These are phyloP conservation scores for Protaetia brevitarsis DNA, from an alignment of 1,140 invertebrate species.

Conservation along the genomic window DNA sequence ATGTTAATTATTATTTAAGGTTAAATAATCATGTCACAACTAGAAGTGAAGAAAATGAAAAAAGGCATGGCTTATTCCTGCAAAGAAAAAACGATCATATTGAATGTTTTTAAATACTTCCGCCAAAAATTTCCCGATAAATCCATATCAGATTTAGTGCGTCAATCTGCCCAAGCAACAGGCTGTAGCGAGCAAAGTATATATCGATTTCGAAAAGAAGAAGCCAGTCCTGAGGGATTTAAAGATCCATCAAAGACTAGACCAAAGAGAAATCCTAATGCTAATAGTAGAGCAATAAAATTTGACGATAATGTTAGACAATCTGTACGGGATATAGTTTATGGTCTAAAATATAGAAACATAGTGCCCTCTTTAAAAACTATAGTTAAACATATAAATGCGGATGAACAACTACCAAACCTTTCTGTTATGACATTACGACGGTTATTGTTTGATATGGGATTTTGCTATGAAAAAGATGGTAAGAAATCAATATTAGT, in stretches of 20 bases:
- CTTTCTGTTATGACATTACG: slow-evolving; percentile 42
- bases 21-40: no score
- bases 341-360: slow-evolving; percentile 39
- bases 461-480: slow-evolving; percentile 41
- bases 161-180: slow-evolving; percentile 38
- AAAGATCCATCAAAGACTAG: slow-evolving; percentile 41
- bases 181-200: slow-evolving; percentile 43
- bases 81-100: slow-evolving; percentile 44
- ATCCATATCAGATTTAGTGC: slow-evolving; percentile 39
- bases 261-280: slow-evolving; percentile 38
- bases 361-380: slow-evolving; percentile 37
- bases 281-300: slow-evolving; percentile 40
- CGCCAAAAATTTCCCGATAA: slow-evolving; percentile 34
- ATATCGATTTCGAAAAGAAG: slow-evolving; percentile 42
- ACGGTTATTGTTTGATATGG: slow-evolving; percentile 41
- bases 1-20: no score
- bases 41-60: slow-evolving; percentile 41
- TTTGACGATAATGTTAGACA: slow-evolving; percentile 37
- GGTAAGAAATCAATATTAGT: slow-evolving; percentile 39
- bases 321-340: slow-evolving; percentile 36
- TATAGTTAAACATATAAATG: slow-evolving; percentile 39
- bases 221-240: slow-evolving; percentile 39
- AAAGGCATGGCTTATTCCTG: slow-evolving; percentile 43
- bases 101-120: slow-evolving; percentile 44
- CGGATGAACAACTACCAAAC: slow-evolving; percentile 33